Evolutionary conservation across 2,888 invertebrate species (phyloP), one percentile per base, ranked within the genome.

Genomic region (Eristalis arbustorum): DNA sequence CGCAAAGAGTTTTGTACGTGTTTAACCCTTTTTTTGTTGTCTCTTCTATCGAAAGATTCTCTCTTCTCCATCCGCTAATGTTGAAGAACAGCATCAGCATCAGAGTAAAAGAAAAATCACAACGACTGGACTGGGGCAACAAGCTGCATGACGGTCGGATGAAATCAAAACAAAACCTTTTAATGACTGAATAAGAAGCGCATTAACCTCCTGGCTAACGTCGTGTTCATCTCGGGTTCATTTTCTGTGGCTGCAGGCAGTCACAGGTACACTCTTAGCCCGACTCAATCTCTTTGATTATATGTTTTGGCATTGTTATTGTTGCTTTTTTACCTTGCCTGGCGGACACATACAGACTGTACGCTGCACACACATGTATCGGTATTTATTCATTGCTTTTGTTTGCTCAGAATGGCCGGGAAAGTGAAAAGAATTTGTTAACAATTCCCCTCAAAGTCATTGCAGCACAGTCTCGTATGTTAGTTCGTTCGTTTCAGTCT

Each of bases 161-260:
- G 40, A 40, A 80, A 80, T 80, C 73, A 80, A 73, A 79, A 80
- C 67, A 80, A 73, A 73, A 62, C 49, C 62, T 78, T 73, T 80
- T 80, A 74, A 74, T 80, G 79, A 80, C 73, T 67, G 79, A 67
- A 40, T 62, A 74, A 73, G 73, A 68, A 80, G 80, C 80, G 57
- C 80, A 80, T 68, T 80, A 80, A 80, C 80, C 80, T 80, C 68
- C 68, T 67, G 73, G 73, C 68, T 57, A 68, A 62, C 62, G 57
- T 64, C 31, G n/a, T 79, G 62, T 61, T 73, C 66, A 42, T 42
- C 75, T 76, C n/a, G 10, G n/a, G 34, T 62, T 49, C 42, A 61
- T 18, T 61, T 23, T 37, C 34, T 67, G 31, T 63, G 37, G n/a
- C 67, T 59, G 13, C 59, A 25, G 59, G 25, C 42, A 67, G 66